These are phyloP conservation scores for Ascidia mentula DNA, from an alignment of 23 tunicate genomes.

Conservation along the genomic window DNA sequence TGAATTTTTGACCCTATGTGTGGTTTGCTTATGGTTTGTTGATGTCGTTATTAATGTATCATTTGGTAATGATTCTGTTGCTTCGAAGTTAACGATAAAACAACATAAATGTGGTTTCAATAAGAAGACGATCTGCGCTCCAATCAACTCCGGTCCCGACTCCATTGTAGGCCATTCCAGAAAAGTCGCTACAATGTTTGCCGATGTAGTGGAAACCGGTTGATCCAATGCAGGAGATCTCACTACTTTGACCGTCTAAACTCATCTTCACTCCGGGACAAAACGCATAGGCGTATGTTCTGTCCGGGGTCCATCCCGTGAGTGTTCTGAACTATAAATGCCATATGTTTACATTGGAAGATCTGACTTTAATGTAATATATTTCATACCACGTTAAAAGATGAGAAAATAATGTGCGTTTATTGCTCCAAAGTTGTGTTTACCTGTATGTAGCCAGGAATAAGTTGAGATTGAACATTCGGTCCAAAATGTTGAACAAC, in stretches of 20 bases:
- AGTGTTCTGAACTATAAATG: not conserved
- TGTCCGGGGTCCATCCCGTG: not conserved
- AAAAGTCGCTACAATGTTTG: conserved; percentile 28
- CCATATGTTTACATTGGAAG: not conserved
- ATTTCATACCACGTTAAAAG: not conserved
- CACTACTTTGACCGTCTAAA: not conserved
- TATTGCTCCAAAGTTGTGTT: not conserved
- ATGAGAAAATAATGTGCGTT: not conserved
- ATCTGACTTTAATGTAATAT: not conserved
- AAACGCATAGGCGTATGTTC: conserved; percentile 10
- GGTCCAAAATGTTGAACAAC: conserved; percentile 7
- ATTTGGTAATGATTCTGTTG: no score
- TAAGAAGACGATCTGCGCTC: not conserved
- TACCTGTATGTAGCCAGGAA: conserved; percentile 22
- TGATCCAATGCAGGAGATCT: conserved; percentile 23
- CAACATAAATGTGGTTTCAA: conserved; percentile 10
- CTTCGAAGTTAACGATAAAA: conserved; percentile 31
- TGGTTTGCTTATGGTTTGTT: no score
- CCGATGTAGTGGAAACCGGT: conserved; percentile 13
- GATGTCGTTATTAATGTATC: no score
- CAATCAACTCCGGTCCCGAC: not conserved
- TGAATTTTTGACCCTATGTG: no score
- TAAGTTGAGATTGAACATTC: not conserved
- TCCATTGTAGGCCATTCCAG: conserved; percentile 17
- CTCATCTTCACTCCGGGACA: conserved; percentile 27